Evolutionary conservation across 2,797 vertebrate genomes (phyloP).

Genomic region (Poeciliopsis gracilis): DNA sequence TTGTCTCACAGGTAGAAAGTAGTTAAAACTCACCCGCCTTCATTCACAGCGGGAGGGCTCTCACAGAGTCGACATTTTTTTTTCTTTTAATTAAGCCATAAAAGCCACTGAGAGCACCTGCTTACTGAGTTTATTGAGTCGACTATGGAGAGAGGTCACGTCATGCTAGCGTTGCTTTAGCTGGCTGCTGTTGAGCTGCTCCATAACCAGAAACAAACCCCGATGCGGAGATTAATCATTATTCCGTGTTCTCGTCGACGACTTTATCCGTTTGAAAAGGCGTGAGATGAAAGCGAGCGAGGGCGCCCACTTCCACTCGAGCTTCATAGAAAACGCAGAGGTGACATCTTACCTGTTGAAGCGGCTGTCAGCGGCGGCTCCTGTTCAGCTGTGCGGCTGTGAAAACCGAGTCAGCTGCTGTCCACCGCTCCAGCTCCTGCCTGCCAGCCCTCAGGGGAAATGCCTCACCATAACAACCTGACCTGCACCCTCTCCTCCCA

Average conservation of each 20-base stretch:
- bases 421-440: constrained; percentile 23
- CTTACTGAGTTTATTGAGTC: neutral
- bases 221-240: constrained; percentile 18
- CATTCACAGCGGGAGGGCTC: constrained; percentile 1
- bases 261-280: rapidly evolving
- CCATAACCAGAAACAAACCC: neutral
- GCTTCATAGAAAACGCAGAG: neutral
- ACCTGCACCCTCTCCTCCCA: constrained; percentile 29
- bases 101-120: neutral
- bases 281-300: neutral
- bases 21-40: constrained; percentile 24
- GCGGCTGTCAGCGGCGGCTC: neutral
- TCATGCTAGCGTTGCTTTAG: constrained; percentile 58
- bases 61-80: neutral
- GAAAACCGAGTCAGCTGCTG: constrained; percentile 63
- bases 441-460: constrained; percentile 64
- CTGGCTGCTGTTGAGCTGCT: constrained; percentile 48
- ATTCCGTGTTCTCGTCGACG: too few relatives aligned
- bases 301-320: rapidly evolving
- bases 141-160: neutral
- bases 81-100: neutral
- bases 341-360: constrained; percentile 54
- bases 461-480: constrained; percentile 83
- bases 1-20: constrained; percentile 58
- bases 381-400: constrained; percentile 21